Conservation (phyloP, 2,113 vertebrate genomes). For the Corythornis cristatus region DNA sequence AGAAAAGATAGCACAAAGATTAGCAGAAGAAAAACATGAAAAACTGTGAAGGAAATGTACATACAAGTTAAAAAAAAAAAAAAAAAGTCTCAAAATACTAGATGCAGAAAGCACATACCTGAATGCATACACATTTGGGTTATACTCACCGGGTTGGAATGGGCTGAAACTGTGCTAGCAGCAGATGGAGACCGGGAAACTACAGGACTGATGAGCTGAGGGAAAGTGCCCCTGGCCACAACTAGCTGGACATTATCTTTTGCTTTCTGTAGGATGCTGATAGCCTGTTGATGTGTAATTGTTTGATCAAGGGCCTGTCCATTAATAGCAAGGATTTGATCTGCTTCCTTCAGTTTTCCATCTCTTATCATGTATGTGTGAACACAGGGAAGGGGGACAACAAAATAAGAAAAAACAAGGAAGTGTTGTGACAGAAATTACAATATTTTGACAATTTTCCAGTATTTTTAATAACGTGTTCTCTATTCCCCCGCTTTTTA, state of each 20-base stretch:
- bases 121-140: neutral
- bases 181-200: slow-evolving; percentile 92
- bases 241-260: slow-evolving; percentile 88
- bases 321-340: slow-evolving; percentile 94
- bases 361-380: slow-evolving; percentile 79
- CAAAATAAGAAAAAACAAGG: slow-evolving; percentile 10
- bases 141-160: slow-evolving; percentile 87
- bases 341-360: slow-evolving; percentile 90
- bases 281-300: slow-evolving; percentile 94
- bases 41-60: neutral
- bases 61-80: neutral
- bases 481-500: slow-evolving; percentile 11
- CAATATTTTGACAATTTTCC: slow-evolving; percentile 18
- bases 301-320: slow-evolving; percentile 89
- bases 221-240: slow-evolving; percentile 87
- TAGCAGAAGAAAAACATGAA: neutral
- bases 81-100: neutral
- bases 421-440: slow-evolving; percentile 6
- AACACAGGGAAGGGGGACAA: neutral
- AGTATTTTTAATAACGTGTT: slow-evolving; percentile 43
- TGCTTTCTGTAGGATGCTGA: slow-evolving; percentile 89
- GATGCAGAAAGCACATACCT: neutral
- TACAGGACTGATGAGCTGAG: slow-evolving; percentile 84
- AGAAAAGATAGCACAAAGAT: neutral
- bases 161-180: slow-evolving; percentile 91